Evolutionary conservation across 2,113 vertebrate genomes (phyloP), one percentile per base, ranked within the genome.

Genomic region (Channa argus): DNA sequence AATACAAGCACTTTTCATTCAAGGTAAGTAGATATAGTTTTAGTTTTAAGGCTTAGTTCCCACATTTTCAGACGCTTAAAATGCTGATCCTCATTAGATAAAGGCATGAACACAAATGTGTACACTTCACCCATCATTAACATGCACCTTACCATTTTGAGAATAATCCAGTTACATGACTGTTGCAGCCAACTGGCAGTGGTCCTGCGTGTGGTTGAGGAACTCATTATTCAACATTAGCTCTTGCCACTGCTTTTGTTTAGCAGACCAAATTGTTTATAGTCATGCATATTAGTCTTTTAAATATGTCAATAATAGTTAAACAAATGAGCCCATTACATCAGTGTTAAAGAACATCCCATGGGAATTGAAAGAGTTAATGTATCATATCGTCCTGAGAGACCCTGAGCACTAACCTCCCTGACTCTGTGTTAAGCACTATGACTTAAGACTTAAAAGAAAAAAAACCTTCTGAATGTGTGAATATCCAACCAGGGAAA

Each of bases 241-340:
- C 37, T 68, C 34, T 50, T 66, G 56, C 64, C 61, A 75, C 36
- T 9, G 12, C 37, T 55, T 6, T 83, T 80, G 77, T 86, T 55
- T 41, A 71, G 34, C 47, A 69, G 34, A 64, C 64, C 69, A 53
- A 82, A 54, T 80, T 68, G 68, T 84, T 79, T 37, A 85, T 70
- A 63, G 75, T 80, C 74, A 78, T 70, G 72, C 53, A 71, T 72
- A 79, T 85, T 71, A 50, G 79, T 77, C 84, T 77, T 90, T 77
- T 72, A 85, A 80, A 76, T 46, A 59, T 15, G 56, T 34, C 77
- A 77, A 83, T 82, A 59, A 78, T 61, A 58, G 64, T 69, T 3
- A 56, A 87, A 86, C 89, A 88, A 86, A 92, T 77, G 68, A 67
- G 39, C 51, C 77, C 14, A 74, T 89, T 84, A 84, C n/a, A 62